phyloP scores from a whole-genome alignment of 1,140 invertebrate species.

The Anthonomus grandis region DNA sequence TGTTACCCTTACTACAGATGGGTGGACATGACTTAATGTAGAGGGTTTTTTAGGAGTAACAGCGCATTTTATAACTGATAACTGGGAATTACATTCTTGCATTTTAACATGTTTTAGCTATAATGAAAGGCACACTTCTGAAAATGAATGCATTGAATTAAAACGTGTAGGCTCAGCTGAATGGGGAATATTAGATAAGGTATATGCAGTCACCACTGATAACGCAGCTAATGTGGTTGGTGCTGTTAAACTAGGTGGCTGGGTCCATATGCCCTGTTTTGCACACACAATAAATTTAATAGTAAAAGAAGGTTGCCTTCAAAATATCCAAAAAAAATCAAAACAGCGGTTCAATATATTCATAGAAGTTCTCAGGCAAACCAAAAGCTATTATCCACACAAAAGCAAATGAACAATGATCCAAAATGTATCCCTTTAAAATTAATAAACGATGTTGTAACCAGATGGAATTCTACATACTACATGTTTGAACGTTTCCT shows the following conservation, averaged over 20 bases:
- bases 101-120: conserved; percentile 7
- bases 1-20: conserved; percentile 6
- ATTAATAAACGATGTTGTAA: conserved; percentile 22
- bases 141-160: conserved; percentile 4
- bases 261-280: conserved; percentile 37
- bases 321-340: conserved; percentile 29
- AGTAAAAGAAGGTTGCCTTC: conserved; percentile 21
- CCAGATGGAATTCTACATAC: conserved; percentile 33
- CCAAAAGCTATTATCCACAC: conserved; percentile 20
- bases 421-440: conserved; percentile 27
- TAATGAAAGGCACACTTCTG: background rate
- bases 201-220: conserved; percentile 4
- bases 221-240: conserved; percentile 7
- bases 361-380: conserved; percentile 20
- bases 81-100: conserved; percentile 2
- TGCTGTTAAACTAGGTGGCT: background rate
- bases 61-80: conserved; percentile 5
- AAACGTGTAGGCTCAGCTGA: conserved; percentile 10
- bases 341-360: conserved; percentile 30
- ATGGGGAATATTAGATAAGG: conserved; percentile 12
- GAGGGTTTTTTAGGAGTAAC: conserved; percentile 3
- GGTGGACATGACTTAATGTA: conserved; percentile 3
- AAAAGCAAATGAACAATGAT: conserved; percentile 29
- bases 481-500: conserved; percentile 31
- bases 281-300: conserved; percentile 42